phyloP scores from a whole-genome alignment of 2,888 invertebrate species.

The Cenopis cana region DNA sequence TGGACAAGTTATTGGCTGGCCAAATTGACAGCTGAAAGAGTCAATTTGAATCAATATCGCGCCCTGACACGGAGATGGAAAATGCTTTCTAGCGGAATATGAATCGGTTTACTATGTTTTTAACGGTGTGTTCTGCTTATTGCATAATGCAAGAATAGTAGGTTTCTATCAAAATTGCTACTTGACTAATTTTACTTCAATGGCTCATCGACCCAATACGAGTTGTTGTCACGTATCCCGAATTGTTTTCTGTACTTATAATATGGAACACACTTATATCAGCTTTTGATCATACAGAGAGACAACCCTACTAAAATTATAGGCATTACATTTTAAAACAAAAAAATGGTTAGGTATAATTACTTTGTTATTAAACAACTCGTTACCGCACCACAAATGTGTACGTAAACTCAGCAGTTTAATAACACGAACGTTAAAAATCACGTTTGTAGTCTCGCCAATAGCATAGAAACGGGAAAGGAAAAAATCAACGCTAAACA shows the following conservation, averaged over 20 bases:
- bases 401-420: conserved; percentile 28
- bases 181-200: no score
- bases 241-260: not conserved
- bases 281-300: not conserved
- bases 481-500: conserved; percentile 43
- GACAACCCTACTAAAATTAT: not conserved
- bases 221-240: no score
- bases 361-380: conserved; percentile 15
- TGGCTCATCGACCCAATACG: no score
- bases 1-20: conserved; percentile 31
- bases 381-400: conserved; percentile 22
- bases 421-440: conserved; percentile 32
- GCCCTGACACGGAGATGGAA: conserved; percentile 8
- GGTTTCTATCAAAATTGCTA: not conserved
- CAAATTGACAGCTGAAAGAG: conserved; percentile 35
- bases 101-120: not conserved
- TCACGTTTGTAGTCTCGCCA: conserved; percentile 36
- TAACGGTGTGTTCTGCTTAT: not conserved
- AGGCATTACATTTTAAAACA: not conserved
- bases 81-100: conserved; percentile 8
- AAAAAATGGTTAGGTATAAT: not conserved
- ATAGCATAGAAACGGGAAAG: conserved; percentile 39
- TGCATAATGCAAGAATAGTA: not conserved
- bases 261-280: not conserved
- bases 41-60: conserved; percentile 33